phyloP scores from a whole-genome alignment of 1,140 invertebrate species.

The Vanessa tameamea region DNA sequence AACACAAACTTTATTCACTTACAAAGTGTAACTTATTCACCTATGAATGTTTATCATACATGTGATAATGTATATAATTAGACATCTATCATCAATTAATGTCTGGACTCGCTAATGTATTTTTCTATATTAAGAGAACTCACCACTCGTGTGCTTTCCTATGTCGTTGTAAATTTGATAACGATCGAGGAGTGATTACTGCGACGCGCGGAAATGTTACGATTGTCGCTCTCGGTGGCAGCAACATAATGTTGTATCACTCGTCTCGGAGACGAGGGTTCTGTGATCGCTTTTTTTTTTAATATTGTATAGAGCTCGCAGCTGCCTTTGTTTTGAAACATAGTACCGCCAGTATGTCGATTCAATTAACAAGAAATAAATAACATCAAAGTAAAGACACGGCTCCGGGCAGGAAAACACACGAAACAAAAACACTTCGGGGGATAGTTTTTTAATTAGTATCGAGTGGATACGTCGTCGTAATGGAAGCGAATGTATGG shows the following conservation, averaged over 20 bases:
- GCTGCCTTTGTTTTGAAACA: not conserved
- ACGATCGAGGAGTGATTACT: not conserved
- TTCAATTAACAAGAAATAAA: not conserved
- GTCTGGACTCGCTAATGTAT: too few species aligned
- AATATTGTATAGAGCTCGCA: not conserved
- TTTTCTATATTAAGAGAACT: too few species aligned
- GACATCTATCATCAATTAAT: too few species aligned
- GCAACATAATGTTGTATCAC: not conserved
- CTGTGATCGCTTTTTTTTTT: not conserved
- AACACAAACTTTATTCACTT: not conserved
- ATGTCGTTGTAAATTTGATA: not conserved
- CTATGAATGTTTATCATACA: too few species aligned
- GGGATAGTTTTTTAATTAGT: too few species aligned
- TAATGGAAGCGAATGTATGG: too few species aligned
- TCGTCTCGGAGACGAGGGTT: not conserved
- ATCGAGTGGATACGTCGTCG: too few species aligned
- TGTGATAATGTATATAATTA: too few species aligned
- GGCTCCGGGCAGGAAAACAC: too few species aligned
- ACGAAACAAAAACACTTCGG: too few species aligned
- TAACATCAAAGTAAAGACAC: not conserved
- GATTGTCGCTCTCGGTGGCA: not conserved
- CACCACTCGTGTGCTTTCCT: not conserved
- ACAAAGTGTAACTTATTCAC: not conserved
- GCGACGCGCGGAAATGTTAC: not conserved
- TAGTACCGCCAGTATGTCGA: not conserved